These are phyloP conservation scores for Campodea augens DNA, from an alignment of 1,140 invertebrate species.

Conservation along the genomic window DNA sequence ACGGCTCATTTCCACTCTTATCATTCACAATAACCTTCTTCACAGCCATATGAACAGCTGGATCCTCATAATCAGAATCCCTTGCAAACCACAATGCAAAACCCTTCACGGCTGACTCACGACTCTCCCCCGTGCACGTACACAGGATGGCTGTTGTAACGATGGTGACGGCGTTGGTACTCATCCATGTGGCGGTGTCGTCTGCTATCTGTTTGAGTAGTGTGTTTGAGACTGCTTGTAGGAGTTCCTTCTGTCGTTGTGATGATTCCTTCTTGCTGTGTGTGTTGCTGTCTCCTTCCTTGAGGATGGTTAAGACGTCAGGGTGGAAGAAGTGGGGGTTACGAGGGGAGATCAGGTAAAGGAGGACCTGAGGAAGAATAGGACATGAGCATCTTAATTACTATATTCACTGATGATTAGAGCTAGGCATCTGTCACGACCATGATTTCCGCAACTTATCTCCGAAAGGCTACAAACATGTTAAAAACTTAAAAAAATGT, in stretches of 20 bases:
- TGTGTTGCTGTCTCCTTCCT: slow-evolving; percentile 44
- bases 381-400: no score
- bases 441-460: no score
- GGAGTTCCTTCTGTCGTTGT: slow-evolving; percentile 48
- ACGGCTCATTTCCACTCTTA: slow-evolving; percentile 22
- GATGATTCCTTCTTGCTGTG: slow-evolving; percentile 58
- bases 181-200: slow-evolving; percentile 44
- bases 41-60: slow-evolving; percentile 53
- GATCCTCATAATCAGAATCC: slow-evolving; percentile 18
- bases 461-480: no score
- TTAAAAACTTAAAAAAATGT: no score
- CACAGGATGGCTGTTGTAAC: slow-evolving; percentile 49
- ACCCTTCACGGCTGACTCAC: slow-evolving; percentile 23
- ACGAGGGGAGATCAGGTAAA: slow-evolving; percentile 65
- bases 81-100: slow-evolving; percentile 27
- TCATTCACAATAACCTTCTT: slow-evolving; percentile 59
- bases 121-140: slow-evolving; percentile 24
- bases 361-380: no score
- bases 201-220: slow-evolving; percentile 39
- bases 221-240: slow-evolving; percentile 37
- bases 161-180: slow-evolving; percentile 42
- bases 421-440: no score
- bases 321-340: slow-evolving; percentile 57
- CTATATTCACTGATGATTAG: no score
- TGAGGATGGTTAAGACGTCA: slow-evolving; percentile 41